Conservation (phyloP, 35 echinoderm and acorn worm species). For the Apostichopus parvimensis region DNA sequence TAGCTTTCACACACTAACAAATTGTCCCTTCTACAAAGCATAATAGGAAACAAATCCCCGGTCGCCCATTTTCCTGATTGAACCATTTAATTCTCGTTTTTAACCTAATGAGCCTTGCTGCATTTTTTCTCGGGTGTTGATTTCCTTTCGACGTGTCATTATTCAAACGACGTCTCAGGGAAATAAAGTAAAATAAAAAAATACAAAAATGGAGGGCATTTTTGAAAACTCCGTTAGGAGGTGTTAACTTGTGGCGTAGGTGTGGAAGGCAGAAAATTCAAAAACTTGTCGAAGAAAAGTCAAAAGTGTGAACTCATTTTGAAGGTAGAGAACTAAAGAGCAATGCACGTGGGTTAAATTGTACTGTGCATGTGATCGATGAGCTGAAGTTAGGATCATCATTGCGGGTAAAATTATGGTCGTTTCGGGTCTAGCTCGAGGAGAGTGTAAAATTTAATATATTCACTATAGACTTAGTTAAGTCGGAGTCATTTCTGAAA, state of each 20-base stretch:
- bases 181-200: neutral
- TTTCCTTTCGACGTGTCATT: conserved; percentile 22
- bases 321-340: neutral
- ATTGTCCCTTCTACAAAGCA: neutral
- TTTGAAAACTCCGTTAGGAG: neutral
- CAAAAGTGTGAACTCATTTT: conserved; percentile 30
- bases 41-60: neutral
- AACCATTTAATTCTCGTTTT: conserved; percentile 41
- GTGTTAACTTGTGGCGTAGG: conserved; percentile 33
- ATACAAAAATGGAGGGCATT: neutral
- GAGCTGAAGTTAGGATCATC: neutral
- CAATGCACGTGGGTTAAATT: conserved; percentile 6
- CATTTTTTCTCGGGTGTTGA: conserved; percentile 8
- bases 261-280: neutral
- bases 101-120: conserved; percentile 35
- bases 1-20: conserved; percentile 46
- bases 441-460: neutral
- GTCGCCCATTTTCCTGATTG: conserved; percentile 4
- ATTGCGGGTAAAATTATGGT: neutral
- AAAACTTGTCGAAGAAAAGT: neutral
- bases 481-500: no score
- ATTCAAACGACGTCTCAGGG: conserved; percentile 9
- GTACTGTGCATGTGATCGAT: neutral
- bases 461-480: neutral
- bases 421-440: neutral